Percentiles rank a stretch among this genome's conserved stretches.
These are phyloP conservation scores for Tachycineta bicolor DNA, from an alignment of 2,113 vertebrate genomes.

Conservation along the genomic window DNA sequence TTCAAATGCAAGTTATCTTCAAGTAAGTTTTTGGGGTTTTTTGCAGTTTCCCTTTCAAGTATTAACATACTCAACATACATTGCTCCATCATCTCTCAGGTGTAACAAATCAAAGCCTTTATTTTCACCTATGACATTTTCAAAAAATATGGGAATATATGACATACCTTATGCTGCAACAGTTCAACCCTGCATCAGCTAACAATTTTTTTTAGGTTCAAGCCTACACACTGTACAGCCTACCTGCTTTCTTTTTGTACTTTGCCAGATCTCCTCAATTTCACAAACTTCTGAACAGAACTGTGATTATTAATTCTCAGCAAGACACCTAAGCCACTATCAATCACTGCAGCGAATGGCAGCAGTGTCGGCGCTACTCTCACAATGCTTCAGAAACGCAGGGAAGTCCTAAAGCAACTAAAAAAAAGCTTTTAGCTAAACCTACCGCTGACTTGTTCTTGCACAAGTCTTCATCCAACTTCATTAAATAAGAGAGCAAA, in stretches of 20 bases:
- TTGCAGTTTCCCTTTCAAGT: neutral
- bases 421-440: slow-evolving; percentile 12
- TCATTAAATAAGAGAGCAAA: slow-evolving; percentile 5
- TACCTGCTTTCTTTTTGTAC: neutral
- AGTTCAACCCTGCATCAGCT: neutral
- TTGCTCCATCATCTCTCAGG: neutral
- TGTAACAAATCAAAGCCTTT: neutral
- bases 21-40: neutral
- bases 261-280: slow-evolving; percentile 7
- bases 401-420: slow-evolving; percentile 1
- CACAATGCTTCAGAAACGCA: neutral
- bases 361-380: neutral
- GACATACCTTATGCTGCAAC: neutral
- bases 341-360: slow-evolving; percentile 16
- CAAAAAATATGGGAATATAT: neutral
- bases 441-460: neutral
- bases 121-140: neutral
- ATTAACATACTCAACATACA: neutral
- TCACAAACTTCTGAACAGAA: slow-evolving; percentile 44
- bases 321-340: slow-evolving; percentile 19
- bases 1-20: neutral
- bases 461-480: neutral
- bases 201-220: neutral
- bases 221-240: neutral
- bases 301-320: slow-evolving; percentile 47